Conservation (phyloP, 1,140 invertebrate genomes). For the Thalassaphorura encarpata region DNA sequence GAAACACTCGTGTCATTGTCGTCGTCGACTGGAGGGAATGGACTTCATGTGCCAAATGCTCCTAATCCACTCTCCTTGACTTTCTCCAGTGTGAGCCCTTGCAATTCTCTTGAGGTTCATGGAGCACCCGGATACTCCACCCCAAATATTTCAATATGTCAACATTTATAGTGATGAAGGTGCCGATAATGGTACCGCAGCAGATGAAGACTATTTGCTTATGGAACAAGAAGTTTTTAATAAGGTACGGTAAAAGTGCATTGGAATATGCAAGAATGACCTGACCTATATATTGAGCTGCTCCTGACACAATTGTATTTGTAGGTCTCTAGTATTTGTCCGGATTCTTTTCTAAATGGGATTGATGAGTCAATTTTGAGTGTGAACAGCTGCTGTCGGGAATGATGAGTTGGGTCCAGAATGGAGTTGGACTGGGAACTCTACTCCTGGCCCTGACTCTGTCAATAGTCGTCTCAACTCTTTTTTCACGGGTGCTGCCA, state of each 20-base stretch:
- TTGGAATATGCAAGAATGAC: no score
- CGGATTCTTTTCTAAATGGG: slow-evolving; percentile 27
- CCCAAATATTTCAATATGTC: neutral
- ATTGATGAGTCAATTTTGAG: slow-evolving; percentile 29
- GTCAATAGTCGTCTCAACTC: slow-evolving; percentile 12
- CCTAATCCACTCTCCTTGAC: neutral
- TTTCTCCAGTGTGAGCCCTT: neutral
- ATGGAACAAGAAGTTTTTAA: slow-evolving; percentile 32
- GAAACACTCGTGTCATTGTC: neutral
- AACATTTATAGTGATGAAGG: neutral
- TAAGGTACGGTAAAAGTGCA: slow-evolving; percentile 26
- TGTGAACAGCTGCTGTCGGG: slow-evolving; percentile 4
- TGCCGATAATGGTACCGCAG: neutral
- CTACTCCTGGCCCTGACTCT: slow-evolving; percentile 14
- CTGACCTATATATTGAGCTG: neutral
- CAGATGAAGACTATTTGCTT: slow-evolving; percentile 28
- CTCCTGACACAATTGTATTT: neutral
- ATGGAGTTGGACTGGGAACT: slow-evolving; percentile 22
- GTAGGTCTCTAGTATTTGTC: slow-evolving; percentile 30
- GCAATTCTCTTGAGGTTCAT: no score
- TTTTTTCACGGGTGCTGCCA: slow-evolving; percentile 3
- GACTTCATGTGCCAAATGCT: neutral
- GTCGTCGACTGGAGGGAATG: neutral
- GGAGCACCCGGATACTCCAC: no score
- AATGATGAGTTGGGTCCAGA: slow-evolving; percentile 12